Evolutionary conservation across 2,888 invertebrate genomes (phyloP), one percentile per base, ranked within the genome.

Genomic region (Brachycybe producta): DNA sequence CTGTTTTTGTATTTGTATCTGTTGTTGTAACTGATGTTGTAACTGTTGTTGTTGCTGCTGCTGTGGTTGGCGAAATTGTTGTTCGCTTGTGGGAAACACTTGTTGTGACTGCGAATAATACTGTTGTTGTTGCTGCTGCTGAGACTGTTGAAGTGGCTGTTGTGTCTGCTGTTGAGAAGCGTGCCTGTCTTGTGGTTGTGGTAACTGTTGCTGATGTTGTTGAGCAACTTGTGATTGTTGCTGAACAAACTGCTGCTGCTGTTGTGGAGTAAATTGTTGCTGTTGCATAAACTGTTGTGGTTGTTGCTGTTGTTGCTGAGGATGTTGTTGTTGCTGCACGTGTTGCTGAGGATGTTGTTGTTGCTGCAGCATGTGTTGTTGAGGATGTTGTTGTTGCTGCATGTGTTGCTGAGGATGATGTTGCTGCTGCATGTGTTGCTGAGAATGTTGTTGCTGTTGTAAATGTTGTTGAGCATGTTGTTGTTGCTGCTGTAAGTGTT

Each of bases 161-260:
- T 51, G 52, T 35, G 13, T 44, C 47, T 68, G 68, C 55, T 67
- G 67, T 38, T 67, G 60, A 50, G 67, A 67, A 67, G 67, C 69
- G 56, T 63, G 62, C 44, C 63, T 62, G 52, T 62, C 60, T 53
- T 63, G 62, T 55, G 60, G 59, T 28, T 58, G 56, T 26, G n/a
- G 26, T n/a, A 27, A 8, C 34, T 41, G 35, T 43, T 53, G 53
- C 7, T 46, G 46, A 5, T 35, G 35, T 11, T 15, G 5, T 28
- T 42, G 39, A 13, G 5, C 19, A 7, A 13, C n/a, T 17, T 30
- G 27, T 32, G 27, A 32, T 11, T 44, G 44, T 11, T 57, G 58
- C 34, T 58, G 58, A 24, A 56, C 52, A 32, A 55, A 52, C 51
- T 54, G 52, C 44, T 57, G 54, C 39, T 56, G 54, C 48, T 57